A percentile compares a stretch with the other conserved stretches of the same genome.
These are phyloP conservation scores for Ypsolopha sequella DNA, from an alignment of 2,888 invertebrate genomes.

Conservation along the genomic window DNA sequence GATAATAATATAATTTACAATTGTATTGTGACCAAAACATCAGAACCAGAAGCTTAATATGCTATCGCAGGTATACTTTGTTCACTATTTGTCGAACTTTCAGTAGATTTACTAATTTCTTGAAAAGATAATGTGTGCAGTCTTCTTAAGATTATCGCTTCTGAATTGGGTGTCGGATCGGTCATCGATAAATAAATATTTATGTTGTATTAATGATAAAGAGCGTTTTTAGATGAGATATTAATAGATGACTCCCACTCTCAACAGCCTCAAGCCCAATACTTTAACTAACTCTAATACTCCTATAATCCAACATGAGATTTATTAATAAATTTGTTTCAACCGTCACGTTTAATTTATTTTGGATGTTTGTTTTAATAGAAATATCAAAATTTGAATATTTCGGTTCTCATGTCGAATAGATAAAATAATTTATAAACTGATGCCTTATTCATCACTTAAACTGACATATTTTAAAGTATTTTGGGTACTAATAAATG, in stretches of 20 bases:
- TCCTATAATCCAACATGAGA: constrained; percentile 7
- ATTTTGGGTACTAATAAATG: too few species aligned
- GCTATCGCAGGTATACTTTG: background rate
- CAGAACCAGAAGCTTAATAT: too few species aligned
- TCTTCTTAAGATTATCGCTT: constrained; percentile 34
- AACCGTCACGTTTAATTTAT: background rate
- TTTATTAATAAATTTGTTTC: constrained; percentile 10
- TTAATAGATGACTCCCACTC: constrained; percentile 39
- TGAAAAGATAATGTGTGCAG: constrained; percentile 6
- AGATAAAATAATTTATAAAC: background rate
- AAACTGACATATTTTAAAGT: too few species aligned
- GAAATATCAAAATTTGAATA: constrained; percentile 16
- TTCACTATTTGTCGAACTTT: too few species aligned
- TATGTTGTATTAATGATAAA: constrained; percentile 60
- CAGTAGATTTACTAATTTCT: background rate
- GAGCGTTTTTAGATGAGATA: constrained; percentile 41
- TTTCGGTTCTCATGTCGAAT: constrained; percentile 13
- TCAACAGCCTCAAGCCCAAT: constrained; percentile 27
- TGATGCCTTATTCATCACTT: too few species aligned
- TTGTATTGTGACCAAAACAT: too few species aligned
- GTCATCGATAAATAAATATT: constrained; percentile 51
- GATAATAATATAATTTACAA: too few species aligned
- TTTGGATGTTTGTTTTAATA: constrained; percentile 16
- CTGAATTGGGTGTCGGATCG: constrained; percentile 41
- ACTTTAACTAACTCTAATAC: constrained; percentile 4